Evolutionary conservation across 2,888 invertebrate genomes (phyloP).

Genomic region (Coleophora flavipennella): DNA sequence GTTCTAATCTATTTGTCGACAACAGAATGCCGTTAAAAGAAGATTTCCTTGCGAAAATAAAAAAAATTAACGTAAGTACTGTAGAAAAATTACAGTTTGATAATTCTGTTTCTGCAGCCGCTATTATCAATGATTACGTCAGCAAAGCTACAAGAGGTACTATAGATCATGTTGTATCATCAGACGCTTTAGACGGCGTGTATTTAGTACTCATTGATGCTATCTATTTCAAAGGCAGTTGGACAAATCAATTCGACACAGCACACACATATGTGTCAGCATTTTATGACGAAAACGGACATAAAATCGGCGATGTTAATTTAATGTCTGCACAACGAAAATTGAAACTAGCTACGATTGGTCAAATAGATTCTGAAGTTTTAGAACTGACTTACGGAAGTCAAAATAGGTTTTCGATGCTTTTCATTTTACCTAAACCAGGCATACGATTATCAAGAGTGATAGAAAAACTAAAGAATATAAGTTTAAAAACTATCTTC

Average conservation of each 20-base stretch:
- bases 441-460: conserved; percentile 51
- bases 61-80: conserved; percentile 26
- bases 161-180: conserved; percentile 41
- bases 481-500: conserved; percentile 61
- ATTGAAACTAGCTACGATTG: conserved; percentile 27
- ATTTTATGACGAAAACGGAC: conserved; percentile 38
- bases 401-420: conserved; percentile 70
- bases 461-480: conserved; percentile 55
- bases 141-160: conserved; percentile 36
- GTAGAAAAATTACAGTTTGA: conserved; percentile 31
- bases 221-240: conserved; percentile 49
- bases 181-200: conserved; percentile 35
- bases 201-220: conserved; percentile 42
- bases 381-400: conserved; percentile 50
- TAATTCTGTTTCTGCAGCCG: conserved; percentile 27
- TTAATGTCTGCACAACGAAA: conserved; percentile 33
- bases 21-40: conserved; percentile 24
- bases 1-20: conserved; percentile 41
- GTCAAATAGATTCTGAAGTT: conserved; percentile 32
- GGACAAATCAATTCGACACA: conserved; percentile 35
- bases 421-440: conserved; percentile 72
- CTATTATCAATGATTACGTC: conserved; percentile 41
- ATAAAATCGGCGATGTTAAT: conserved; percentile 42
- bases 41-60: conserved; percentile 25
- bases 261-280: conserved; percentile 34